A percentile compares a stretch with the other conserved stretches of the same genome.
These are phyloP conservation scores for Hexactinellida sp. DNA, from an alignment of 37 sponge, comb jelly and placozoan species.

Conservation along the genomic window DNA sequence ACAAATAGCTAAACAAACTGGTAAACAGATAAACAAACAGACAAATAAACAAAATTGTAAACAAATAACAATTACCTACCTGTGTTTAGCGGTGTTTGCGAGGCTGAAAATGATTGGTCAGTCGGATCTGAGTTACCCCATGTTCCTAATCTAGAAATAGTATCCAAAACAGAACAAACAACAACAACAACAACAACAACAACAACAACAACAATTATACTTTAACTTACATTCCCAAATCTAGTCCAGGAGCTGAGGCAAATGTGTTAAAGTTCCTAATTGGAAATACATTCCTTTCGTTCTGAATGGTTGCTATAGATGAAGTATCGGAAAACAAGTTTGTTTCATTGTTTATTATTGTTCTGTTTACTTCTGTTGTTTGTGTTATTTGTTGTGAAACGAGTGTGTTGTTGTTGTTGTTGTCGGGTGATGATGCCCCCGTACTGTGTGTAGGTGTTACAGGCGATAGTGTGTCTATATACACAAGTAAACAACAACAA, in stretches of 20 bases:
- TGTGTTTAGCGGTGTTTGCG: background rate
- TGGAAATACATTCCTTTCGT: background rate
- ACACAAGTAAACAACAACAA: background rate
- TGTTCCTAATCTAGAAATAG: background rate
- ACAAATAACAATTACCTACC: background rate
- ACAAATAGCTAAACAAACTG: background rate
- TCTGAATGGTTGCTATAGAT: background rate
- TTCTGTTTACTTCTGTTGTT: background rate
- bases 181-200: background rate
- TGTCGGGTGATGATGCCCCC: background rate
- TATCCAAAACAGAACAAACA: background rate
- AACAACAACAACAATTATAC: background rate
- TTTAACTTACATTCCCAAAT: background rate
- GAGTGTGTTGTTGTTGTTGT: too few relatives aligned
- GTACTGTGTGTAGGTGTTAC: background rate
- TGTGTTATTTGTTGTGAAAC: background rate
- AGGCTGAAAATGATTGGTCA: background rate
- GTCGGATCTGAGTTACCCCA: background rate
- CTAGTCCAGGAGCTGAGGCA: background rate
- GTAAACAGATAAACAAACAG: background rate
- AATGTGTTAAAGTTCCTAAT: background rate
- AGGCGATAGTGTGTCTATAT: background rate
- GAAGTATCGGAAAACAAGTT: background rate
- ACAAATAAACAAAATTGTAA: background rate
- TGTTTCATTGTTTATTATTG: background rate